Base-by-base conservation (phyloP, 1,140 invertebrate species). In the Zaprionus taronus region DNA sequence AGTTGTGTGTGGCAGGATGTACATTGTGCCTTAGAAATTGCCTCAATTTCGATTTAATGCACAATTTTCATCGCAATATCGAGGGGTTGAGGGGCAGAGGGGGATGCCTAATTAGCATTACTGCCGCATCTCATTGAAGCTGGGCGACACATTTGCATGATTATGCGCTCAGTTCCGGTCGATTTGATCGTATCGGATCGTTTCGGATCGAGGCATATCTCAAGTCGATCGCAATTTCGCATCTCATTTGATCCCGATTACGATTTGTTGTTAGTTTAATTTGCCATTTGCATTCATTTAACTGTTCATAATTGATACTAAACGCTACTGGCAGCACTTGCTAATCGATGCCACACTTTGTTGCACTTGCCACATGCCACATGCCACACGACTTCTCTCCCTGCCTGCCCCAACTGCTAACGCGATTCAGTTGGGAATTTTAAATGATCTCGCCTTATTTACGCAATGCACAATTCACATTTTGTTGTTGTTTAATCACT, bases 81-180 rank as follows among this genome's bases (percentile, higher is more conserved):
- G 38, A n/a, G 28, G 28, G 2, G 28, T 9, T 31, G 6, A 41
- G 38, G 15, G 15, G 15, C 15, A n/a, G 38, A 14, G 36, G 36
- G 36, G 14, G 31, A 4, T n/a, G n/a, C 22, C 22, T 53, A 62
- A 69, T 53, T 62, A 69, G 57, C 44, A 36, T 58, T 20, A 7
- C 31, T 68, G 77, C 72, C 69, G 83, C 83, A 86, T 86, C 77
- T 82, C 77, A 86, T 86, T 83, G 79, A 47, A 41, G 63, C 51
- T 64, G 60, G 41, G 68, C 79, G 76, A 82, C 76, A 82, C 76
- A 85, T 85, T 85, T 85, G 83, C 83, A 85, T 86, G 80, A 83
- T 86, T 87, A 87, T 87, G 83, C 82, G 73, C 77, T 66, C 72
- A 70, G 83, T 86, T 86, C 83, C 83, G 83, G 83, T 74, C 72